phyloP scores from a whole-genome alignment of 1,140 invertebrate genomes.

The Streblospio benedicti region DNA sequence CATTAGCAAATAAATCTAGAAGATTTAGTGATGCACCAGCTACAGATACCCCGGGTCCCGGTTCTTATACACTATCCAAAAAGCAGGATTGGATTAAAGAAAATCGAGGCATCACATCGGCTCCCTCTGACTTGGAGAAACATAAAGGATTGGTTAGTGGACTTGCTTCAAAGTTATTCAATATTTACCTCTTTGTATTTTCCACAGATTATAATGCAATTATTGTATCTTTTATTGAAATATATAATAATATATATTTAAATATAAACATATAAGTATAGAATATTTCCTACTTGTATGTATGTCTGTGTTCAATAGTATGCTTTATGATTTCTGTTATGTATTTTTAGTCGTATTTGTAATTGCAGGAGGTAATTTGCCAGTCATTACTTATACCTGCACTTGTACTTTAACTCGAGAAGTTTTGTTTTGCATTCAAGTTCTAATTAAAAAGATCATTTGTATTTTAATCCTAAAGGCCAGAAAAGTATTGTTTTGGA shows the following conservation, averaged over 20 bases:
- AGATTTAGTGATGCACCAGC: constrained; percentile 20
- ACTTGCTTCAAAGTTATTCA: too few relatives aligned
- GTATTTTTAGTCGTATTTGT: too few relatives aligned
- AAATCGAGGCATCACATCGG: background rate
- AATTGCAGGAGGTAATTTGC: too few relatives aligned
- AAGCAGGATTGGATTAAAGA: constrained; percentile 8
- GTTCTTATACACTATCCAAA: constrained; percentile 17
- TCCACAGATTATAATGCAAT: too few relatives aligned
- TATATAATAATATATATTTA: background rate
- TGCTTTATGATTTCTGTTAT: background rate
- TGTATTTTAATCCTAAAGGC: too few relatives aligned
- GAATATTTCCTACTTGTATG: background rate
- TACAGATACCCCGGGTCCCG: constrained; percentile 22
- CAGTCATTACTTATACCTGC: too few relatives aligned
- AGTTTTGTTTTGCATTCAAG: too few relatives aligned
- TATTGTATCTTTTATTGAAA: background rate
- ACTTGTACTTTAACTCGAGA: too few relatives aligned
- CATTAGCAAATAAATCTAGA: constrained; percentile 34
- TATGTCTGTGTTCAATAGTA: background rate
- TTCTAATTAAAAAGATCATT: too few relatives aligned
- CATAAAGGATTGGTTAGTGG: background rate
- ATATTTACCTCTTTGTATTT: too few relatives aligned
- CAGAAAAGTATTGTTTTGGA: too few relatives aligned
- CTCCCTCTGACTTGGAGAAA: background rate
- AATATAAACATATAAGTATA: background rate